Conservation (phyloP, 1,140 invertebrate species). For the Ceratina japonica region DNA sequence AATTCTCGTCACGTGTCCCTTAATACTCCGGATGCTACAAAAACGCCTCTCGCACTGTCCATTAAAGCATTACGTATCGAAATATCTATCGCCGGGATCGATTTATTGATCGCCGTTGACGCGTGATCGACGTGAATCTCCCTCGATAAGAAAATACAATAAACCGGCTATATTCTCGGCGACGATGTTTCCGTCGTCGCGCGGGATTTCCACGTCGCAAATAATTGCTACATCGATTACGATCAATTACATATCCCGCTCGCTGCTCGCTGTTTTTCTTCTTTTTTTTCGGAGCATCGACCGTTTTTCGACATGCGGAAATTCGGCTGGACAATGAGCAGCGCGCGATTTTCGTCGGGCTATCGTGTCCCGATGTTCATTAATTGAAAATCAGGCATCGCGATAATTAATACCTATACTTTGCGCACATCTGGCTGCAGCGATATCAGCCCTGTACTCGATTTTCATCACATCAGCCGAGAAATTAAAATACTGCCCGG, state of each 20-base stretch:
- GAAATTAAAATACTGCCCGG: not conserved
- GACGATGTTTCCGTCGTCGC: not conserved
- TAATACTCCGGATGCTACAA: not conserved
- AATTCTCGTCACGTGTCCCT: not conserved
- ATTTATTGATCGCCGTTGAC: constrained; percentile 18
- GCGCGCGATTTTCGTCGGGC: not conserved
- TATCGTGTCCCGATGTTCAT: not conserved
- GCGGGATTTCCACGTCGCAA: not conserved
- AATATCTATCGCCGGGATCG: not conserved
- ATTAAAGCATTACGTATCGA: too few species aligned
- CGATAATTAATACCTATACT: not conserved
- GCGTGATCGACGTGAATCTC: constrained; percentile 31
- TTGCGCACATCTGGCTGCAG: too few species aligned
- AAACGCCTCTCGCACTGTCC: not conserved
- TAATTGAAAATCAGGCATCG: not conserved
- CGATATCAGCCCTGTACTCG: too few species aligned
- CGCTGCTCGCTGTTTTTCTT: too few species aligned
- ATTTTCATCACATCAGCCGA: not conserved
- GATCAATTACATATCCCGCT: constrained; percentile 1
- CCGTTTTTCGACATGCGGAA: not conserved
- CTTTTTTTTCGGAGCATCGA: too few species aligned
- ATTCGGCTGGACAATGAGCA: not conserved
- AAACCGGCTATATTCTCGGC: constrained; percentile 7
- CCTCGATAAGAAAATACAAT: constrained; percentile 1
- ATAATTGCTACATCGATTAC: constrained; percentile 6